These are phyloP conservation scores for Pagetopsis macropterus DNA, from an alignment of 2,797 vertebrate species.

Conservation along the genomic window DNA sequence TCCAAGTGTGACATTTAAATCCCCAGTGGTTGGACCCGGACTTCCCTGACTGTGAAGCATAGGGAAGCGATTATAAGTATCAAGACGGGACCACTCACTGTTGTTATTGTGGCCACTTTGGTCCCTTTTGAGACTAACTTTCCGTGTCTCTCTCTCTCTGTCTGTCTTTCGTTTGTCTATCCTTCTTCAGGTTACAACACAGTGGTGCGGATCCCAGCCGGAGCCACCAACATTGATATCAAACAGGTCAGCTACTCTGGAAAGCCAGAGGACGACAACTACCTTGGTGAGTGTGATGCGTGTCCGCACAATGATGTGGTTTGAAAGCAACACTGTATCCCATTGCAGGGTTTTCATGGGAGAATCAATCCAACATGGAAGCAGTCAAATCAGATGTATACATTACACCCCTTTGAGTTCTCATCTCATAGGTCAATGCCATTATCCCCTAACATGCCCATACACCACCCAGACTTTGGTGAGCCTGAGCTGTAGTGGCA, in stretches of 20 bases:
- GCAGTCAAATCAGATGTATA: slow-evolving; percentile 45
- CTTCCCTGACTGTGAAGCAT: slow-evolving; percentile 59
- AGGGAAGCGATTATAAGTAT: slow-evolving; percentile 69
- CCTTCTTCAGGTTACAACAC: slow-evolving; percentile 90
- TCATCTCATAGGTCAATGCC: slow-evolving; percentile 54
- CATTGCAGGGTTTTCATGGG: slow-evolving; percentile 45
- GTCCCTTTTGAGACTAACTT: slow-evolving; percentile 9
- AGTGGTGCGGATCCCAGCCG: slow-evolving; percentile 92
- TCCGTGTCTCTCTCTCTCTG: neutral
- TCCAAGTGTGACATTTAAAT: slow-evolving; percentile 72
- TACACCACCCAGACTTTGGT: slow-evolving; percentile 41
- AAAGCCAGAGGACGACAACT: slow-evolving; percentile 95
- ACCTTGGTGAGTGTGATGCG: slow-evolving; percentile 89
- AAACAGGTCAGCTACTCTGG: slow-evolving; percentile 96
- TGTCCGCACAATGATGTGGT: slow-evolving; percentile 15
- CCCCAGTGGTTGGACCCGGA: slow-evolving; percentile 48
- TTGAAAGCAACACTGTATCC: slow-evolving; percentile 30
- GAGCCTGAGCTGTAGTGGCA: slow-evolving; percentile 47
- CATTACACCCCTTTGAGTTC: slow-evolving; percentile 31
- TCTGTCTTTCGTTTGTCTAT: slow-evolving; percentile 2
- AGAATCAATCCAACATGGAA: slow-evolving; percentile 42
- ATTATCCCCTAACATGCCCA: slow-evolving; percentile 46
- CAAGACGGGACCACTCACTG: slow-evolving; percentile 26
- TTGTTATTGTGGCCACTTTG: slow-evolving; percentile 27
- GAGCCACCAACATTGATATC: slow-evolving; percentile 95